Evolutionary conservation across 2,797 vertebrate species (phyloP), one percentile per base, ranked within the genome.

Genomic region (Miichthys miiuy): DNA sequence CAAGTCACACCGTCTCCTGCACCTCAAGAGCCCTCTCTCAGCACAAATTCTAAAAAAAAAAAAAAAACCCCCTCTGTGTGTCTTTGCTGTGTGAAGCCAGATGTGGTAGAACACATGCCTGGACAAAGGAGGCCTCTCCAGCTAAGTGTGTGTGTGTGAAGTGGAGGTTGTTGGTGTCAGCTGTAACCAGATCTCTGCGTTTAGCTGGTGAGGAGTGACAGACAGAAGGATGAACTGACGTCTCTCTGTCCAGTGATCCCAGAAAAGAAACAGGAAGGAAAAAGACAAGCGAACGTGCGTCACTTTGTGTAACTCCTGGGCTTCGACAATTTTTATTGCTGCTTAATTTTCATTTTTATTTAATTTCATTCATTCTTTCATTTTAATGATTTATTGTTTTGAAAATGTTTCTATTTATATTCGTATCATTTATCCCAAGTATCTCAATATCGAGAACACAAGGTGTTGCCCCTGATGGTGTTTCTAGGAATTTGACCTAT

Each of bases 121-220:
- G 79, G 87, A 91, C 92, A 90, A 90, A 88, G 80, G 34, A 81
- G 75, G 60, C 70, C 87, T 91, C 88, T 91, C 85, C 68, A 88
- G 79, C 46, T 66, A 70, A 85, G 84, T 78, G 75, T 30, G 68
- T 64, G 56, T 67, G 76, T 72, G 54, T 79, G 58, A 72, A 72
- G 71, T 71, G 57, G 54, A 79, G 79, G 81, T 73, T 61, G 56
- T 30, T 52, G 17, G 56, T 72, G 62, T 74, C 61, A 3, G 68
- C 18, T 74, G 92, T 89, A 94, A 94, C 92, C 74, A 62, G 89
- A 94, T 91, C 89, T 74, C 65, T 50, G 68, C 71, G 79, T 88
- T 83, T 84, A 73, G 76, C 70, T 84, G 72, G 68, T 80, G 84
- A 83, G 50, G 80, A 91, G 79, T 91, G 93, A 95, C 89, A 84